Evolutionary conservation across 2,888 invertebrate species (phyloP), one percentile per base, ranked within the genome.

Genomic region (Bombylius major): DNA sequence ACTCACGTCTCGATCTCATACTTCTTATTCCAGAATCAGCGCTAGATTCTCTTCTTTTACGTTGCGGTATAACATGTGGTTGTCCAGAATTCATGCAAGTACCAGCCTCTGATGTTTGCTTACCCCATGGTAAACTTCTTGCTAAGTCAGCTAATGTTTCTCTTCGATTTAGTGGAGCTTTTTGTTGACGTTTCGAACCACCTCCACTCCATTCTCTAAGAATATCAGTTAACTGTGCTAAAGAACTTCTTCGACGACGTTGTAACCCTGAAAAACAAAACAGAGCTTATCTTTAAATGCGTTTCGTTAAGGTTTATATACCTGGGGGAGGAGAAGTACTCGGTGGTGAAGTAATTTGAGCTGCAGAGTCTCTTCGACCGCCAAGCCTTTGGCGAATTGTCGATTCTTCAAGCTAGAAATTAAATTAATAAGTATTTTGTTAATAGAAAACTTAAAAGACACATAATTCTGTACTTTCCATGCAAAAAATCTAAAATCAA

Each of bases 101-200:
- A 47, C 72, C 67, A 6, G 75, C 70, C 58, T 82, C 81, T 32
- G 79, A 77, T 48, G 79, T 77, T 47, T 82, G 79, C 34, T 88
- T 81, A 14, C 86, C 82, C 89, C 90, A 91, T 1, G 89, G 89
- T 54, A 91, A 72, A 46, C 87, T 89, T 63, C 89, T 82, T 4
- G 91, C 91, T 56, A 93, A 78, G 69, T 92, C 93, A 46, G 91
- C 92, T 55, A 93, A 77, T 3, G 92, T 92, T 72, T 92, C 92
- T 51, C 92, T 79, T 4, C 93, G 81, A 63, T 86, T 87, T 32
- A 90, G 76, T n/a, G 85, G 86, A 6, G 84, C 82, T 64, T 81
- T 78, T 61, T 73, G 73, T 60, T 79, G 78, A 46, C 73, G 66
- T 63, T 77, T 76, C 55, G 74, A 75, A 42, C 81, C 77, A 56